A percentile compares a stretch with the other conserved stretches of the same genome.
phyloP scores from a whole-genome alignment of 2,888 invertebrate species.

The Abscondita cerata region DNA sequence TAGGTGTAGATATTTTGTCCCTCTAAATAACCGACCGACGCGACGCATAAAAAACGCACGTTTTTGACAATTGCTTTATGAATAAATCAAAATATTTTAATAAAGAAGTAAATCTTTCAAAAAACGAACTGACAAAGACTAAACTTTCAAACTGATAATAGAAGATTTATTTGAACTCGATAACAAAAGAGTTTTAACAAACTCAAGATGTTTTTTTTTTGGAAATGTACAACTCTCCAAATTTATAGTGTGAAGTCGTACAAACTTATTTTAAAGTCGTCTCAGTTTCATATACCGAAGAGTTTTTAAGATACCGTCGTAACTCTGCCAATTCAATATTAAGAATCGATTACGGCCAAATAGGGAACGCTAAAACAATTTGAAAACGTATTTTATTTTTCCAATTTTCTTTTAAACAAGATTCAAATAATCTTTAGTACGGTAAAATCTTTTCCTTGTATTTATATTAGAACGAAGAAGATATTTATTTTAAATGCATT shows the following conservation, averaged over 20 bases:
- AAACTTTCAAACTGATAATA: conserved; percentile 29
- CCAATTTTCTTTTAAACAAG: no score
- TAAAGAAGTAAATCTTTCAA: conserved; percentile 14
- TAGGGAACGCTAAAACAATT: no score
- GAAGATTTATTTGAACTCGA: conserved; percentile 24
- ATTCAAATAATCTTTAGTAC: no score
- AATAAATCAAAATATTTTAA: conserved; percentile 16
- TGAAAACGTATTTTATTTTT: no score
- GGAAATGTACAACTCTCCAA: neutral
- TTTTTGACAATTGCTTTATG: conserved; percentile 15
- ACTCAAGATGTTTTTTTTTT: neutral
- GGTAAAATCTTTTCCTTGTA: no score
- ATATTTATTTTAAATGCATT: no score
- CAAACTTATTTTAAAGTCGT: neutral
- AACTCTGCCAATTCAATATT: no score
- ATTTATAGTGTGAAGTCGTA: conserved; percentile 4
- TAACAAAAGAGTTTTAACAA: conserved; percentile 17
- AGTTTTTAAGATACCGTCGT: no score
- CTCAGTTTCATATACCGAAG: no score
- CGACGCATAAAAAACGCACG: neutral
- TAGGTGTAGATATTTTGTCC: conserved; percentile 6
- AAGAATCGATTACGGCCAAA: no score
- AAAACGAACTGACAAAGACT: conserved; percentile 27
- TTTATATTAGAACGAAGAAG: no score
- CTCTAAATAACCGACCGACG: neutral